Conservation (phyloP, 1,140 invertebrate genomes). For the Micrasema minimum region DNA sequence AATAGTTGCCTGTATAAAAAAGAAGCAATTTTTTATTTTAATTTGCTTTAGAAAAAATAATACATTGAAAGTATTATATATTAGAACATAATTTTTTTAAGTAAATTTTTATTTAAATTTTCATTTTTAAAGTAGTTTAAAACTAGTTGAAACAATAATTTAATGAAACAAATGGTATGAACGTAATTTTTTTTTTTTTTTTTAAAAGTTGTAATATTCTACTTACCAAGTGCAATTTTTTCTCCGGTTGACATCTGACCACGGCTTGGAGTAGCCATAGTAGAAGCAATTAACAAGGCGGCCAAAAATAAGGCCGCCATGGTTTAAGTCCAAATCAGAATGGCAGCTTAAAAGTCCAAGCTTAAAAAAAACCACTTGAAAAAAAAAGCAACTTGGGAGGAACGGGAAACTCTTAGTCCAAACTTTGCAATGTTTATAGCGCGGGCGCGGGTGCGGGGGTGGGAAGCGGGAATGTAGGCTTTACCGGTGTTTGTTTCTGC, state of each 20-base stretch:
- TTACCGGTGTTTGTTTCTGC: neutral
- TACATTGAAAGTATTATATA: too few relatives aligned
- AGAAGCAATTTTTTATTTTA: too few relatives aligned
- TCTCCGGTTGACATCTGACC: conserved; percentile 47
- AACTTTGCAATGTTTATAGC: neutral
- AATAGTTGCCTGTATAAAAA: too few relatives aligned
- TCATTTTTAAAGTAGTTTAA: too few relatives aligned
- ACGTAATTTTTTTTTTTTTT: too few relatives aligned
- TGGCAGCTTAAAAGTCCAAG: neutral
- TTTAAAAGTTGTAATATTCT: too few relatives aligned
- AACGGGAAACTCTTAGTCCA: neutral
- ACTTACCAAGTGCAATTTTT: conserved; percentile 51
- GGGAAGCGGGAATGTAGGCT: neutral
- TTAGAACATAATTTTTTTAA: too few relatives aligned
- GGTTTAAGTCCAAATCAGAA: conserved; percentile 19
- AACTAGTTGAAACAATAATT: too few relatives aligned
- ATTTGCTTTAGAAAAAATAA: too few relatives aligned
- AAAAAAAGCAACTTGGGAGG: neutral
- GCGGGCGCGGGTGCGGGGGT: conserved; percentile 15
- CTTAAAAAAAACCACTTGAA: neutral
- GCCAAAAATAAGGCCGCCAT: conserved; percentile 45
- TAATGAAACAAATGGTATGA: too few relatives aligned
- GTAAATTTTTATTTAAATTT: too few relatives aligned
- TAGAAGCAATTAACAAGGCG: conserved; percentile 29
- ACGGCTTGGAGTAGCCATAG: conserved; percentile 40